A percentile compares a stretch with the other conserved stretches of the same genome.
phyloP scores from a whole-genome alignment of 2,888 invertebrate genomes.

The Drosophila anceps region DNA sequence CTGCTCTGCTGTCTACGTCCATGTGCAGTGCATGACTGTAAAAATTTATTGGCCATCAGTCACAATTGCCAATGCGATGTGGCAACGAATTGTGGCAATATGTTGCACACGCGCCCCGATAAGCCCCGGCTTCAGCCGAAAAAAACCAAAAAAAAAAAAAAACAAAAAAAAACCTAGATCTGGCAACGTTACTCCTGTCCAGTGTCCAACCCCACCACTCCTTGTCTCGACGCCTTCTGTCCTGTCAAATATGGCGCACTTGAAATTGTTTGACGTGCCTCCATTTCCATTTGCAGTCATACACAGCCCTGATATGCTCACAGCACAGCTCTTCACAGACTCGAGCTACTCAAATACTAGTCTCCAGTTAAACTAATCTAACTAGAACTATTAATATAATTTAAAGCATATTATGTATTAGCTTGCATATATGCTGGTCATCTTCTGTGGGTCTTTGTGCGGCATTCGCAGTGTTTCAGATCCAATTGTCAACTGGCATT shows the following conservation, averaged over 20 bases:
- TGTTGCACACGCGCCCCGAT: conserved; percentile 76
- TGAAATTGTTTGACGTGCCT: conserved; percentile 33
- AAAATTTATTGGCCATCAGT: conserved; percentile 83
- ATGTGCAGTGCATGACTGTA: conserved; percentile 67
- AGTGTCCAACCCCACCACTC: background rate
- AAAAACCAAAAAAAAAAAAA: background rate
- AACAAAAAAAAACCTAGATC: conserved; percentile 4
- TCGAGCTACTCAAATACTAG: background rate
- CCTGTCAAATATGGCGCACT: conserved; percentile 16
- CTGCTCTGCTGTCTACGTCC: conserved; percentile 18
- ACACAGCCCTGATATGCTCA: conserved; percentile 5
- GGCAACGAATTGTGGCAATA: conserved; percentile 71
- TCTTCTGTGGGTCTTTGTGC: background rate
- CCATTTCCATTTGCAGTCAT: conserved; percentile 25
- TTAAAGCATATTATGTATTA: background rate
- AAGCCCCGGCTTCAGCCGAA: conserved; percentile 38
- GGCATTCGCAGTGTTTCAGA: background rate
- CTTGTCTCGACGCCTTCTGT: background rate
- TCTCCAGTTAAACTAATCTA: background rate
- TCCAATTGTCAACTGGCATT: background rate
- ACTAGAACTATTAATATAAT: background rate
- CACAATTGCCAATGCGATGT: conserved; percentile 75
- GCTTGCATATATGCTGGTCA: background rate
- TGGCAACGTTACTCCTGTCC: conserved; percentile 18
- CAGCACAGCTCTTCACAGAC: conserved; percentile 20